These are phyloP conservation scores for Cecropterus lyciades DNA, from an alignment of 1,140 invertebrate species.

Conservation along the genomic window DNA sequence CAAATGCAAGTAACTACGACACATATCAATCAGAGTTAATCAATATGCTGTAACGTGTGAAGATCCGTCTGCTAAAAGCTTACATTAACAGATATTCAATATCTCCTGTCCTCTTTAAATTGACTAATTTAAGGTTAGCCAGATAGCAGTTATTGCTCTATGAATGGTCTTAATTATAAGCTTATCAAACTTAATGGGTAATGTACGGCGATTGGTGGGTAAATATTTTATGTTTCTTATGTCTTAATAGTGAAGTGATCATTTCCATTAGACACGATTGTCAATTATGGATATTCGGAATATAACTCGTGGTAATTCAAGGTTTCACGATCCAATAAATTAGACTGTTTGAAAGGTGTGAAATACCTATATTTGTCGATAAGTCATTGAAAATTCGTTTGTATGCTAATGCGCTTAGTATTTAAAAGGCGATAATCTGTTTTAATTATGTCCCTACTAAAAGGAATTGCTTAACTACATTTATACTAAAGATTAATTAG, in stretches of 20 bases:
- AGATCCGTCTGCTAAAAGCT: conserved; percentile 33
- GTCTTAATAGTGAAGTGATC: background rate
- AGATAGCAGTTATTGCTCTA: conserved; percentile 18
- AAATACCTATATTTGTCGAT: background rate
- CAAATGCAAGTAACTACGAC: background rate
- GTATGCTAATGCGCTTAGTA: conserved; percentile 1
- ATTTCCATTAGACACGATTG: conserved; percentile 6
- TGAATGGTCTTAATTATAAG: conserved; percentile 10
- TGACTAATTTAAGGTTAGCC: conserved; percentile 19
- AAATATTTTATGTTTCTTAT: conserved; percentile 4
- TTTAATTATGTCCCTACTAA: background rate
- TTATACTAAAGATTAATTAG: background rate
- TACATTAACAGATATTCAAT: conserved; percentile 25
- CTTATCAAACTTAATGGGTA: conserved; percentile 21
- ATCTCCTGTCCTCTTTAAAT: conserved; percentile 16
- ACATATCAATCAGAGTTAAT: conserved; percentile 22
- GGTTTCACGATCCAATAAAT: background rate
- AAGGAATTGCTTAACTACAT: too few relatives aligned
- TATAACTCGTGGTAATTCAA: background rate
- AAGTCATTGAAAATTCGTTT: conserved; percentile 1
- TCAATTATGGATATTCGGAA: conserved; percentile 6
- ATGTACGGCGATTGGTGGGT: conserved; percentile 11
- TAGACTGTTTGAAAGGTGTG: background rate
- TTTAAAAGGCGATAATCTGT: background rate
- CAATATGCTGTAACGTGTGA: conserved; percentile 27